These are phyloP conservation scores for Drosophila sucinea DNA, from an alignment of 1,140 invertebrate genomes.

Conservation along the genomic window DNA sequence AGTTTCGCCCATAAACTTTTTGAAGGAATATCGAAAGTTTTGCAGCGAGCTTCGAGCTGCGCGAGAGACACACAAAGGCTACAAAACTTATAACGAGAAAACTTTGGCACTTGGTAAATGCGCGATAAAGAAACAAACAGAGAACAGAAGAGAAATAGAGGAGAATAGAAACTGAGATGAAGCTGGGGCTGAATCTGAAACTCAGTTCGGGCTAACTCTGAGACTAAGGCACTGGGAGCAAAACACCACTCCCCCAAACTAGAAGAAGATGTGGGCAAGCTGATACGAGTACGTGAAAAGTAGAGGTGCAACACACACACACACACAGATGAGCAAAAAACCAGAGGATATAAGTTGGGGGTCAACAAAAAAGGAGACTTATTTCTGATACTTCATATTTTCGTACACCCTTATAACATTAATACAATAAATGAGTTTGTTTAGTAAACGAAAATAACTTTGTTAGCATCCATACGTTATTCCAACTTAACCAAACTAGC, in stretches of 20 bases:
- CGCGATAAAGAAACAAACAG: slow-evolving; percentile 81
- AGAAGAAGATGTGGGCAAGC: slow-evolving; percentile 61
- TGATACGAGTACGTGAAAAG: slow-evolving; percentile 55
- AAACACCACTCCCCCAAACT: slow-evolving; percentile 40
- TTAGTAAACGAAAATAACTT: too few relatives aligned
- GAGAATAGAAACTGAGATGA: slow-evolving; percentile 34
- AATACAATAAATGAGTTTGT: background rate
- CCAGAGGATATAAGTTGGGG: slow-evolving; percentile 3
- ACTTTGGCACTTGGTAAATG: slow-evolving; percentile 83
- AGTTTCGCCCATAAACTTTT: slow-evolving; percentile 63
- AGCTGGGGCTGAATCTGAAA: slow-evolving; percentile 16
- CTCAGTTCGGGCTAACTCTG: slow-evolving; percentile 10
- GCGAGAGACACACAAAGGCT: slow-evolving; percentile 78
- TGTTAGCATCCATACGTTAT: too few relatives aligned
- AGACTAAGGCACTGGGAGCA: slow-evolving; percentile 17
- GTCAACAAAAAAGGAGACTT: background rate
- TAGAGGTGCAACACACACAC: slow-evolving; percentile 11
- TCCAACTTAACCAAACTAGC: too few relatives aligned
- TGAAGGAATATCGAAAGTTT: slow-evolving; percentile 81
- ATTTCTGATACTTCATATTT: background rate
- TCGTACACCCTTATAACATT: background rate
- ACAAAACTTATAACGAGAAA: slow-evolving; percentile 84
- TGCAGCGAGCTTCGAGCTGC: slow-evolving; percentile 54
- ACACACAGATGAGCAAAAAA: slow-evolving; percentile 22
- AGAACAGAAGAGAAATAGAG: slow-evolving; percentile 36